phyloP scores from a whole-genome alignment of 53 echinoderm and acorn worm species.

The Zoroaster sp. region DNA sequence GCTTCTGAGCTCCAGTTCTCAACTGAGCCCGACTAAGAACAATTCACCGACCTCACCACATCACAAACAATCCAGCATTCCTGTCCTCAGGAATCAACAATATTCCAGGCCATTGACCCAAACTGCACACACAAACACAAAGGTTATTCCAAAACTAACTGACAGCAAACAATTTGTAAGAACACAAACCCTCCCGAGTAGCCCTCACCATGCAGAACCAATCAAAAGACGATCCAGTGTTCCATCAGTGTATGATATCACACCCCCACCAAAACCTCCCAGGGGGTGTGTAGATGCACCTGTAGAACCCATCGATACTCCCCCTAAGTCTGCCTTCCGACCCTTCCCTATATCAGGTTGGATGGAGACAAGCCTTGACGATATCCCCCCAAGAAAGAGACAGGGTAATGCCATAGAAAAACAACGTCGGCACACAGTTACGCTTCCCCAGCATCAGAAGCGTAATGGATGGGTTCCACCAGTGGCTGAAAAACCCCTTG shows the following conservation, averaged over 20 bases:
- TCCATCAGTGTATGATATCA: conserved; percentile 19
- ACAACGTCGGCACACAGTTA: conserved; percentile 23
- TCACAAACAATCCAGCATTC: conserved; percentile 25
- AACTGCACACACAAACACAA: neutral
- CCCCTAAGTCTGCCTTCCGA: conserved; percentile 49
- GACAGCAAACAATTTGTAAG: neutral
- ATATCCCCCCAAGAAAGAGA: conserved; percentile 52
- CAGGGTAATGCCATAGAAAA: conserved; percentile 5
- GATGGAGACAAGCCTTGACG: conserved; percentile 61
- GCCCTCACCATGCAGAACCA: neutral
- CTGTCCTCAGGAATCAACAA: conserved; percentile 23
- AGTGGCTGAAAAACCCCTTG: neutral
- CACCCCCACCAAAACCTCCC: conserved; percentile 72
- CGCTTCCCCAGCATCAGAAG: conserved; percentile 36
- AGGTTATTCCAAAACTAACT: neutral
- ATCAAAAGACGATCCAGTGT: conserved; percentile 23
- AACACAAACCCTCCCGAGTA: neutral
- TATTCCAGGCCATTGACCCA: neutral
- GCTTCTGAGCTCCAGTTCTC: conserved; percentile 30
- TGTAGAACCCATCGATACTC: conserved; percentile 34
- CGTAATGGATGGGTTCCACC: conserved; percentile 19
- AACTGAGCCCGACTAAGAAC: conserved; percentile 29
- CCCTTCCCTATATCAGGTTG: conserved; percentile 43
- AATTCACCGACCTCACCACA: conserved; percentile 21
- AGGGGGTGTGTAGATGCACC: conserved; percentile 67